These are phyloP conservation scores for Caerostris darwini DNA, from an alignment of 1,140 invertebrate genomes.

Conservation along the genomic window DNA sequence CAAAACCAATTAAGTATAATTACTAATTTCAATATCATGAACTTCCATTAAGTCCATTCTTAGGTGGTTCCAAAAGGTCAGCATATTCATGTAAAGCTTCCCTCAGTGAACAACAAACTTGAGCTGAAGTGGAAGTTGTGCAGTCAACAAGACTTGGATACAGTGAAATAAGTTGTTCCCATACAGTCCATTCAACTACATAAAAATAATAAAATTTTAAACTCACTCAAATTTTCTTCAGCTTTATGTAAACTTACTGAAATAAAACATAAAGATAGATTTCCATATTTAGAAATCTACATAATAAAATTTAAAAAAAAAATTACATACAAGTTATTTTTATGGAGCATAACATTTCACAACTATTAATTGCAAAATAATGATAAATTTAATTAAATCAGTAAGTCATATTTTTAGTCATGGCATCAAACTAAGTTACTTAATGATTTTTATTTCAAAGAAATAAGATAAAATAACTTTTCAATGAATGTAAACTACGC, in stretches of 20 bases:
- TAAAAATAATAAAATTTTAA: constrained; percentile 56
- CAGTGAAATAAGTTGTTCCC: constrained; percentile 94
- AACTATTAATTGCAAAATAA: too few species aligned
- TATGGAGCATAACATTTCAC: too few species aligned
- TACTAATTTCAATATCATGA: constrained; percentile 63
- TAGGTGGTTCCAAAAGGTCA: constrained; percentile 88
- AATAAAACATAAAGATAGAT: constrained; percentile 30
- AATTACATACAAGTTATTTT: neutral
- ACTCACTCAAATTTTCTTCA: neutral
- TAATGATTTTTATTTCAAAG: too few species aligned
- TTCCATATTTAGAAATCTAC: neutral
- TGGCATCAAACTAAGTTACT: too few species aligned
- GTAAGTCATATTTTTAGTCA: too few species aligned
- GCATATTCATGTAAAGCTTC: constrained; percentile 94
- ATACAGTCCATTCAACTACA: constrained; percentile 92
- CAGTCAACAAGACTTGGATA: constrained; percentile 96
- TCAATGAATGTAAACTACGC: too few species aligned
- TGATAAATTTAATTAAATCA: too few species aligned
- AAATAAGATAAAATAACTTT: too few species aligned
- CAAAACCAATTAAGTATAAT: constrained; percentile 23
- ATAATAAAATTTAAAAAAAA: neutral
- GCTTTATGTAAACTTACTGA: neutral
- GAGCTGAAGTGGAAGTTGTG: constrained; percentile 88
- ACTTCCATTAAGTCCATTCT: constrained; percentile 73
- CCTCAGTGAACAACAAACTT: constrained; percentile 90